Conservation (phyloP, 2,888 invertebrate genomes). For the Cataglyphis rosenhaueri region DNA sequence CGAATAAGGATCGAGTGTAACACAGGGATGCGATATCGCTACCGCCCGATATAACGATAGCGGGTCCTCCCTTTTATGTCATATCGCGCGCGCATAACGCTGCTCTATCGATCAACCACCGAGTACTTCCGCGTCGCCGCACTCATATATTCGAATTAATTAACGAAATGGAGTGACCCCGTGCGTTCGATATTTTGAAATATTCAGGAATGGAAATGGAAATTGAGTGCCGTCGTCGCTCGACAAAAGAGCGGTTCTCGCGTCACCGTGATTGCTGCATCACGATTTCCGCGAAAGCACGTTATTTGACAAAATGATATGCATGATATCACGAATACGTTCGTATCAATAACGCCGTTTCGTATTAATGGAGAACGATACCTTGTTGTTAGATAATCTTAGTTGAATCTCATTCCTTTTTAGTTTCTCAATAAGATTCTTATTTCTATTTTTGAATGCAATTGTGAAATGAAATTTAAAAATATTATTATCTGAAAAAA, state of each 20-base stretch:
- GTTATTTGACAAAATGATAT: slow-evolving; percentile 30
- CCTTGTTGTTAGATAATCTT: not conserved
- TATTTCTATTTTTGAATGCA: not conserved
- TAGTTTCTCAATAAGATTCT: not conserved
- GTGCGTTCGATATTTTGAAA: slow-evolving; percentile 49
- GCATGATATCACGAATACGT: not conserved
- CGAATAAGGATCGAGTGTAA: slow-evolving; percentile 42
- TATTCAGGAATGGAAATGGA: slow-evolving; percentile 57
- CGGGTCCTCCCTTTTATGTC: slow-evolving; percentile 24
- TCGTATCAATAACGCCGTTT: not conserved
- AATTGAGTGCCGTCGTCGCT: slow-evolving; percentile 47
- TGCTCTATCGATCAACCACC: slow-evolving; percentile 52
- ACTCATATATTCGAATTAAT: slow-evolving; percentile 56
- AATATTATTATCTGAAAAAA: not conserved
- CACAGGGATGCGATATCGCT: not conserved
- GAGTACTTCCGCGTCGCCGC: slow-evolving; percentile 38
- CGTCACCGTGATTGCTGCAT: slow-evolving; percentile 3
- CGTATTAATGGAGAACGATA: not conserved
- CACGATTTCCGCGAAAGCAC: slow-evolving; percentile 14
- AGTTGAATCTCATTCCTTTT: not conserved
- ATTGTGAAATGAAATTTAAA: not conserved
- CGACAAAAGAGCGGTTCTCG: slow-evolving; percentile 11
- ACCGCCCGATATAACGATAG: not conserved
- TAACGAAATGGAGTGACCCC: slow-evolving; percentile 57
- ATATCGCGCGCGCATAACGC: slow-evolving; percentile 7